Conservation (phyloP, 2,888 invertebrate species). For the Sialis fuliginosa region DNA sequence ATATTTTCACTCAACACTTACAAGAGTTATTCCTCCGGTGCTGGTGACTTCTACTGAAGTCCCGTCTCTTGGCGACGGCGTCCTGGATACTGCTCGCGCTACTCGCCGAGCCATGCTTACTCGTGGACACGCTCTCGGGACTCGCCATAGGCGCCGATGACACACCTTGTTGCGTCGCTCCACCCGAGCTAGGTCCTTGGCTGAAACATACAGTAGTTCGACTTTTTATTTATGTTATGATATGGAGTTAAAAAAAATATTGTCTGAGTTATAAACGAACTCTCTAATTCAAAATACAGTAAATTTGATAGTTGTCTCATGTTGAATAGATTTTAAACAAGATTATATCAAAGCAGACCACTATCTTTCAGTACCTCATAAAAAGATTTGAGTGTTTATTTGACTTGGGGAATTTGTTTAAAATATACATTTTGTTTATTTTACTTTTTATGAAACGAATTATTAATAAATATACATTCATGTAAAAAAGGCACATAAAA, state of each 20-base stretch:
- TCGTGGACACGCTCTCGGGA: slow-evolving; percentile 17
- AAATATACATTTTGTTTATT: too few species aligned
- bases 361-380: not conserved
- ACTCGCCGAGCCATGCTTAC: slow-evolving; percentile 21
- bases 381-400: not conserved
- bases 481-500: too few species aligned
- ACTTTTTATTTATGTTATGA: too few species aligned
- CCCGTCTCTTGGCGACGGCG: slow-evolving; percentile 32
- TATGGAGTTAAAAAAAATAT: too few species aligned
- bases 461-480: too few species aligned
- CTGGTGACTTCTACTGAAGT: slow-evolving; percentile 18
- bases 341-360: not conserved
- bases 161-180: not conserved
- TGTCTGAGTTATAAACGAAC: too few species aligned
- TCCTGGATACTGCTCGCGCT: slow-evolving; percentile 35
- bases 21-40: too few species aligned
- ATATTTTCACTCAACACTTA: too few species aligned
- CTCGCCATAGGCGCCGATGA: slow-evolving; percentile 25
- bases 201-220: not conserved
- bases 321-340: too few species aligned
- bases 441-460: too few species aligned
- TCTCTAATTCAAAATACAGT: too few species aligned
- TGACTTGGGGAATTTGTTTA: not conserved
- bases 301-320: too few species aligned
- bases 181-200: not conserved